Evolutionary conservation across 1,140 invertebrate genomes (phyloP).

Genomic region (Geopemphigus sp.): DNA sequence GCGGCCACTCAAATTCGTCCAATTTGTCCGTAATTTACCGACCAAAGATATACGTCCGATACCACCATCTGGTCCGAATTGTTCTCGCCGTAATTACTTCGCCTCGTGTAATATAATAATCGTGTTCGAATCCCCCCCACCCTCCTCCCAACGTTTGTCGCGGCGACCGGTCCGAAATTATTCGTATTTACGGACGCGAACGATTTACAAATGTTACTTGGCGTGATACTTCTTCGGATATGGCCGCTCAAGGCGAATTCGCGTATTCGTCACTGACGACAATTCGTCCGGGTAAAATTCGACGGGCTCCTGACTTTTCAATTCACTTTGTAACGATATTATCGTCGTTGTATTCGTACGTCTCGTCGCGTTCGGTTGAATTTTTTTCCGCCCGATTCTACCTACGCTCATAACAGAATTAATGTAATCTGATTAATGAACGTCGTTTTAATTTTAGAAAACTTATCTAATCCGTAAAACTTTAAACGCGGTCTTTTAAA

Average conservation of each 20-base stretch:
- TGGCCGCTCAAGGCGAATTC: neutral
- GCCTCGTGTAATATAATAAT: neutral
- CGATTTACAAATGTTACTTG: constrained; percentile 7
- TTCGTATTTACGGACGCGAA: neutral
- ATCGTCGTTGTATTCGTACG: no score
- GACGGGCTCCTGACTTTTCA: neutral
- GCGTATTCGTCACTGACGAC: no score
- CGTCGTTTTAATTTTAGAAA: constrained; percentile 19
- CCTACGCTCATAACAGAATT: constrained; percentile 13
- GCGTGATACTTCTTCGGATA: neutral
- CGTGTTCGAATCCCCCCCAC: neutral
- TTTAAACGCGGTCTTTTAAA: constrained; percentile 27
- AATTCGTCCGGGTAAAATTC: neutral
- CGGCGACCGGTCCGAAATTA: constrained; percentile 2
- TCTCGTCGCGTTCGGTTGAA: neutral
- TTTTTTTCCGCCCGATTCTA: neutral
- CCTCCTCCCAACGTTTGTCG: constrained; percentile 19
- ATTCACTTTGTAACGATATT: no score
- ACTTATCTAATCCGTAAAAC: constrained; percentile 15
- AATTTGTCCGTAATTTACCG: constrained; percentile 23
- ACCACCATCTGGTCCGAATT: constrained; percentile 11
- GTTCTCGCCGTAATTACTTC: constrained; percentile 1
- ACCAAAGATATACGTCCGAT: constrained; percentile 11
- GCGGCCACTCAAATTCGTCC: constrained; percentile 5
- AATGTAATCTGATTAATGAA: constrained; percentile 14